phyloP scores from a whole-genome alignment of 1,140 invertebrate species.

The Heliconius hewitsoni region DNA sequence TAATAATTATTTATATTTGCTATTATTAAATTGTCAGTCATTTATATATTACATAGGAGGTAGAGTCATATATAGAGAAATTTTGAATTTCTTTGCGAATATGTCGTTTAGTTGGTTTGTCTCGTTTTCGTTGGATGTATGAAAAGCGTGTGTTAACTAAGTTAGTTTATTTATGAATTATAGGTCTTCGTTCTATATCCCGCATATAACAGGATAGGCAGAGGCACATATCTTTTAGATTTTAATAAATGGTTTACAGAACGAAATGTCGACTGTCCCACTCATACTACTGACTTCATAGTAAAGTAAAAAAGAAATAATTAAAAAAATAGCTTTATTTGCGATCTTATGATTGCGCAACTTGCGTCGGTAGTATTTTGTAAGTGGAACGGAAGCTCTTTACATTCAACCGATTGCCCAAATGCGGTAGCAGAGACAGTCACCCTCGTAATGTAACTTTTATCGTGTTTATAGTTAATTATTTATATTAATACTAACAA shows the following conservation, averaged over 20 bases:
- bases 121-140: neutral
- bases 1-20: constrained; percentile 15
- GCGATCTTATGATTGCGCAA: constrained; percentile 10
- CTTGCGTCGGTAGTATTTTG: constrained; percentile 6
- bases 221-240: neutral
- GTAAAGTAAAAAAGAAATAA: neutral
- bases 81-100: neutral
- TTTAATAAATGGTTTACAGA: no score
- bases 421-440: constrained; percentile 17
- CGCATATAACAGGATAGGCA: neutral
- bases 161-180: neutral
- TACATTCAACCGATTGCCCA: constrained; percentile 17
- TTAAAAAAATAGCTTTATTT: neutral
- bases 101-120: neutral
- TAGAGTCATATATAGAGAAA: neutral
- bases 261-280: no score
- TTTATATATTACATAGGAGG: neutral
- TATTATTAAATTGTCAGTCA: neutral
- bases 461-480: neutral
- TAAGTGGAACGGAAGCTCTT: constrained; percentile 24
- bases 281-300: no score
- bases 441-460: neutral
- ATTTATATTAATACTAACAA: neutral
- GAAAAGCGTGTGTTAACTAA: neutral
- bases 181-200: neutral